Conservation (phyloP, 2,113 vertebrate genomes). For the Zapus hudsonius region DNA sequence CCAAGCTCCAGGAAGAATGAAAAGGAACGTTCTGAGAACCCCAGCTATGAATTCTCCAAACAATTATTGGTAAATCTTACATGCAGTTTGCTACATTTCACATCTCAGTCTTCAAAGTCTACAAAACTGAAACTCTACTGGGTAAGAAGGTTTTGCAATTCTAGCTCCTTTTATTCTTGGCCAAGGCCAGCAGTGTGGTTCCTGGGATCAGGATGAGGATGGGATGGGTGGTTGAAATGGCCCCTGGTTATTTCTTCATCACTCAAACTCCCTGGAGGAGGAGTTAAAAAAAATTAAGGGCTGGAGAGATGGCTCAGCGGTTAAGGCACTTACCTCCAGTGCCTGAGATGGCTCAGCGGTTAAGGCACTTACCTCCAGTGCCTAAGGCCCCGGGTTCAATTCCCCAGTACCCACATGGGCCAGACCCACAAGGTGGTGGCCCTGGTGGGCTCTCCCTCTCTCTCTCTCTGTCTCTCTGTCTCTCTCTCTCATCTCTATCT, state of each 20-base stretch:
- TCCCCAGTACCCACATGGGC: too few species aligned
- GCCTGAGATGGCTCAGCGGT: too few species aligned
- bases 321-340: too few species aligned
- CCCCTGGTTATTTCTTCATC: slow-evolving; percentile 51
- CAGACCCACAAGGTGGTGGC: too few species aligned
- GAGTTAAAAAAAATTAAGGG: slow-evolving; percentile 16
- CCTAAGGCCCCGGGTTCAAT: too few species aligned
- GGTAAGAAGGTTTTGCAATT: slow-evolving; percentile 64
- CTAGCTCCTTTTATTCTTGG: slow-evolving; percentile 57
- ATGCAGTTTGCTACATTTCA: slow-evolving; percentile 56
- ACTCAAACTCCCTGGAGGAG: neutral
- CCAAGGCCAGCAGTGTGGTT: neutral
- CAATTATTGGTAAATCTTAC: slow-evolving; percentile 37
- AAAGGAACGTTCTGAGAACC: neutral
- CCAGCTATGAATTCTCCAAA: neutral
- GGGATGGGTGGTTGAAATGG: slow-evolving; percentile 59
- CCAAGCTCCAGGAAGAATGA: neutral
- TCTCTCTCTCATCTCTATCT: too few species aligned
- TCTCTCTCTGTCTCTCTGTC: too few species aligned
- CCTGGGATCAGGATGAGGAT: neutral
- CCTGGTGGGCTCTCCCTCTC: too few species aligned
- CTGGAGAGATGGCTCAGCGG: too few species aligned
- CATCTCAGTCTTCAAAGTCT: slow-evolving; percentile 48
- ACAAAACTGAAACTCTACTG: slow-evolving; percentile 36
- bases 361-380: too few species aligned